Percentiles rank a stretch among this genome's conserved stretches.
Evolutionary conservation across 2,888 invertebrate species (phyloP).

Genomic region (Cataglyphis livida): DNA sequence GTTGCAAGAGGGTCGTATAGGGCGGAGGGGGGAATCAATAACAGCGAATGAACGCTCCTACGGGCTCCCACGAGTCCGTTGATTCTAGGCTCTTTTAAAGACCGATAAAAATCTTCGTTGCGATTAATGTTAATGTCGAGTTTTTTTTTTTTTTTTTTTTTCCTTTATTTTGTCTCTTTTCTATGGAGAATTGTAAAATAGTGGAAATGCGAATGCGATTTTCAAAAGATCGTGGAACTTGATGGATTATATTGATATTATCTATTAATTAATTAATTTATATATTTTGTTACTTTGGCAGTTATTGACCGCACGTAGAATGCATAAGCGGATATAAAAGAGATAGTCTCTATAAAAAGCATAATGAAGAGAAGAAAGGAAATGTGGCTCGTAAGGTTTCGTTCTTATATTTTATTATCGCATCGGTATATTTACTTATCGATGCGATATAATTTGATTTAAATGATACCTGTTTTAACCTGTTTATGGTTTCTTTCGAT

Average conservation of each 20-base stretch:
- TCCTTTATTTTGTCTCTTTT: background rate
- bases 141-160: conserved; percentile 8
- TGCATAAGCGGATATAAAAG: background rate
- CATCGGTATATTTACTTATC: background rate
- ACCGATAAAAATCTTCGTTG: conserved; percentile 49
- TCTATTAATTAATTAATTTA: conserved; percentile 2
- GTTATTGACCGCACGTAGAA: background rate
- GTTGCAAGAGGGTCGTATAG: conserved; percentile 72
- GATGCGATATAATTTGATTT: background rate
- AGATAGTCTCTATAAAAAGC: background rate
- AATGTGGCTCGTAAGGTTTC: background rate
- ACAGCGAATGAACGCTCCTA: conserved; percentile 80
- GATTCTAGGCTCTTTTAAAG: conserved; percentile 68
- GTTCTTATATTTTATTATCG: background rate
- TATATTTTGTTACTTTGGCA: background rate
- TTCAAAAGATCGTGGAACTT: background rate
- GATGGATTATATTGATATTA: background rate
- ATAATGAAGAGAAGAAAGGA: background rate
- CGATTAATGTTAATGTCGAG: conserved; percentile 25
- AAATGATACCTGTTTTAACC: background rate
- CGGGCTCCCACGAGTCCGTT: conserved; percentile 75
- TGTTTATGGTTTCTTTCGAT: background rate
- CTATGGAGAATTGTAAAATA: background rate
- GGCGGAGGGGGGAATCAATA: conserved; percentile 81
- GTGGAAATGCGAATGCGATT: background rate